phyloP scores from a whole-genome alignment of 2,888 invertebrate genomes.

The Notodonta dromedarius region DNA sequence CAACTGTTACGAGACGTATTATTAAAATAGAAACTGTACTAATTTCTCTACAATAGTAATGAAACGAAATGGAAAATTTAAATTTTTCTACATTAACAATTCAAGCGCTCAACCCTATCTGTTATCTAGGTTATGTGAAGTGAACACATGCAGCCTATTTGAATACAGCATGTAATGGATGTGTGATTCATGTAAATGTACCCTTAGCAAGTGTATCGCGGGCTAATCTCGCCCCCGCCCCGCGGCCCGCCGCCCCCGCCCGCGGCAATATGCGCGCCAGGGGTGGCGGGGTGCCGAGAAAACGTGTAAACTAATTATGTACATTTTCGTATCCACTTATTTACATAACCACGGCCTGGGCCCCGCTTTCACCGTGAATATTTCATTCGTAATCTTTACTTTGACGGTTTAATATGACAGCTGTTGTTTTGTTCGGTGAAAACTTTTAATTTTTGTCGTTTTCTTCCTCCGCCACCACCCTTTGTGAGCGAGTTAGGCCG shows the following conservation, averaged over 20 bases:
- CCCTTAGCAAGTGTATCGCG: slow-evolving; percentile 79
- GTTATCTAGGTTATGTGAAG: slow-evolving; percentile 74
- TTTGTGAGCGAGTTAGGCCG: slow-evolving; percentile 69
- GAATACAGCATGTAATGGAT: slow-evolving; percentile 73
- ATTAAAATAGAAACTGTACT: slow-evolving; percentile 28
- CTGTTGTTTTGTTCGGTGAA: slow-evolving; percentile 81
- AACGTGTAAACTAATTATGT: slow-evolving; percentile 85
- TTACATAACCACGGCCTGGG: slow-evolving; percentile 82
- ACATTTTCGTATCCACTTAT: slow-evolving; percentile 84
- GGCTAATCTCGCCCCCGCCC: slow-evolving; percentile 66
- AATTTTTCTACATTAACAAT: slow-evolving; percentile 53
- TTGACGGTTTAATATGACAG: slow-evolving; percentile 83
- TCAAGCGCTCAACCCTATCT: slow-evolving; percentile 65
- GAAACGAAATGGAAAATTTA: slow-evolving; percentile 32
- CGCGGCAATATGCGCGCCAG: slow-evolving; percentile 63
- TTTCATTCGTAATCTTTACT: slow-evolving; percentile 83
- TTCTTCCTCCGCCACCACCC: slow-evolving; percentile 69
- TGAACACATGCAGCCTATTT: slow-evolving; percentile 73
- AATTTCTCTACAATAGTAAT: slow-evolving; percentile 21
- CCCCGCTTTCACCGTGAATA: slow-evolving; percentile 84
- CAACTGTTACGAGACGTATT: slow-evolving; percentile 22
- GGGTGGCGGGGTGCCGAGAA: slow-evolving; percentile 70
- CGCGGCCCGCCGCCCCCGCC: slow-evolving; percentile 30
- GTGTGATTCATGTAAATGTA: slow-evolving; percentile 81
- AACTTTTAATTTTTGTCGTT: slow-evolving; percentile 82